Base-by-base conservation (phyloP, 2,113 vertebrate genomes). In the Tychaedon coryphoeus region DNA sequence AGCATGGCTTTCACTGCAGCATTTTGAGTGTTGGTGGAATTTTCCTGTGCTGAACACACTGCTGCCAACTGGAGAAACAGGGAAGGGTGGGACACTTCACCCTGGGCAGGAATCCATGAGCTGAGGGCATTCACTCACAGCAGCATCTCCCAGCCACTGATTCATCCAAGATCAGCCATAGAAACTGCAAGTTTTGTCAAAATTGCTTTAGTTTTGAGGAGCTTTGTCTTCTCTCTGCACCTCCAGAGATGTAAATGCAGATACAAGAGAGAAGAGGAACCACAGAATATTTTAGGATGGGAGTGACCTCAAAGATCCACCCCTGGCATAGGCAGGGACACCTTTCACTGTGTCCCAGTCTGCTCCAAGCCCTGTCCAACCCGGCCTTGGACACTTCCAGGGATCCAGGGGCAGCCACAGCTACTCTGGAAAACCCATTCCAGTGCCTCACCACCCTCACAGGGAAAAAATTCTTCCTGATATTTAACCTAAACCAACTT, bases 341-440 rank as follows among this genome's bases (percentile, higher is more conserved):
- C 4, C 4, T 66, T 1, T n/a, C 69, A 24, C 10, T n/a, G 0
- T n/a, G 0, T 19, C 10, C 24, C 77, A 75, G 61, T 11, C 0
- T 4, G 24, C 24, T 75, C 47, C 45, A 1, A 53, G 4, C 60
- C 26, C 45, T 0, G 0, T 51, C 45, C 76, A 88, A 0, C 26
- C 43, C 29, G 28, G 8, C 28, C 10, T 67, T 14, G 69, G 19
- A 0, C 43, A 66, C 8, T 51, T 0, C 28, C 43, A 51, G 45
- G 38, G 43, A 58, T 58, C 23, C 81, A 64, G 75, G 75, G 9
- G 10, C 56, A 71, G 48, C 57, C 65, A 29, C 29, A 87, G 48
- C 48, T 31, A 0, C 56, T 62, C 85, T 70, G 85, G 29, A 19
- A 38, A 53, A 16, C 24, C 47, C 47, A 24, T 61, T 40, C 73